phyloP scores from a whole-genome alignment of 2,113 vertebrate genomes.

The Eupsittula cactorum region DNA sequence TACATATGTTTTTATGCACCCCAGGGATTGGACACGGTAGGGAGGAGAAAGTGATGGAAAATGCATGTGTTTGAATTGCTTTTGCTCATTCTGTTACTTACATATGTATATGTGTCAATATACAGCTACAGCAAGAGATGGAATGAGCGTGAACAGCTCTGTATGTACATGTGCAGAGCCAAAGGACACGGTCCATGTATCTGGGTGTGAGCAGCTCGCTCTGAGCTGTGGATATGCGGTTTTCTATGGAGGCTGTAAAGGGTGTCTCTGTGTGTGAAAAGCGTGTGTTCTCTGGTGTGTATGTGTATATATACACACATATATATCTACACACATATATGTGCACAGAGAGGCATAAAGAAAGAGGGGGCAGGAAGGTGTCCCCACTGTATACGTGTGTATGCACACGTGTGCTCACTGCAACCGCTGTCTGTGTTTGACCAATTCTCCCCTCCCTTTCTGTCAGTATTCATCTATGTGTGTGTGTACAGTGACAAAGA shows the following conservation, averaged over 20 bases:
- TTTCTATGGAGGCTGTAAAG: background rate
- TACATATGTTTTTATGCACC: background rate
- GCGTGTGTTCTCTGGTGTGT: background rate
- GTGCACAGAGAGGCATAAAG: background rate
- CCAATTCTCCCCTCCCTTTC: background rate
- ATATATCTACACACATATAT: background rate
- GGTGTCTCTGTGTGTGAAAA: background rate
- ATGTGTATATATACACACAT: too few relatives aligned
- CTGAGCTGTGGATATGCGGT: fast-evolving
- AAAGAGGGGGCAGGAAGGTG: fast-evolving
- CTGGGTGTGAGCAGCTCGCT: background rate
- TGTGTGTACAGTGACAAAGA: background rate
- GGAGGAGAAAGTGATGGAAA: background rate
- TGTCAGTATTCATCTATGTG: fast-evolving
- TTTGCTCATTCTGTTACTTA: background rate
- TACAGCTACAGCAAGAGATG: background rate
- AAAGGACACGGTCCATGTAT: too few relatives aligned
- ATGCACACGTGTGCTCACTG: fast-evolving
- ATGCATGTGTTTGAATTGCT: background rate
- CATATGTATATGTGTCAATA: background rate
- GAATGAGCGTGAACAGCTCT: background rate
- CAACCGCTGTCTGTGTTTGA: background rate
- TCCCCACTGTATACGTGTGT: background rate
- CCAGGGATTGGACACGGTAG: background rate
- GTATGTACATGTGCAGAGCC: background rate